Evolutionary conservation across 2,797 vertebrate species (phyloP), one percentile per base, ranked within the genome.

Genomic region (Coregonus suidteri): DNA sequence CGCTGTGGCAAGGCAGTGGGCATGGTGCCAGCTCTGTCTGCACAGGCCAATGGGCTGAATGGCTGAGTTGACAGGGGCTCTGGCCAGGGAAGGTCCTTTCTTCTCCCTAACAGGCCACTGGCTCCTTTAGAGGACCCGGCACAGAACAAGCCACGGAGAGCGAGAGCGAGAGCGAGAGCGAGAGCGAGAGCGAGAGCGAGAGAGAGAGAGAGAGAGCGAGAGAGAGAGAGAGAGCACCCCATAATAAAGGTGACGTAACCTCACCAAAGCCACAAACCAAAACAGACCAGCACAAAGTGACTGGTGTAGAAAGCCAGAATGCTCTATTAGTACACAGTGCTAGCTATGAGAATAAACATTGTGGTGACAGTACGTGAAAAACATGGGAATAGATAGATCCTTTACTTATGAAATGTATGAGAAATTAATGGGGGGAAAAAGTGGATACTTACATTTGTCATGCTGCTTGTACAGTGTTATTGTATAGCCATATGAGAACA

Each of bases 21-120:
- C 77, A 73, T 1, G 6, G n/a, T 56, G 81, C 85, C 87, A 83
- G 79, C 52, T 71, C 54, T 71, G 75, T 31, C 77, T 47, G 69
- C 73, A 73, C 75, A 76, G 77, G 81, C 72, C 78, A 54, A 56
- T 62, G 70, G 52, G 62, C 73, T 47, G 75, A 79, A 79, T 6
- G 2, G 64, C 77, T 81, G 71, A 84, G 81, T 75, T 80, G 75
- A 82, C 71, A 79, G 73, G 56, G 76, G 72, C 25, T 41, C 13
- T 51, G 73, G 72, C 77, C 75, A 79, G 75, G 77, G 75, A 25
- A 71, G 25, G 15, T 30, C 73, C 69, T 79, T 75, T 77, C 65
- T 66, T 59, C 37, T 70, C 3, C 6, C 68, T 30, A 62, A 20
- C 76, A 54, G 73, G 31, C 34, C 37, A 69, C 3, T 20, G 47